Percentiles rank a stretch among this genome's conserved stretches.
These are phyloP conservation scores for Xestoiulus laeticollis DNA, from an alignment of 2,888 invertebrate species.

Conservation along the genomic window DNA sequence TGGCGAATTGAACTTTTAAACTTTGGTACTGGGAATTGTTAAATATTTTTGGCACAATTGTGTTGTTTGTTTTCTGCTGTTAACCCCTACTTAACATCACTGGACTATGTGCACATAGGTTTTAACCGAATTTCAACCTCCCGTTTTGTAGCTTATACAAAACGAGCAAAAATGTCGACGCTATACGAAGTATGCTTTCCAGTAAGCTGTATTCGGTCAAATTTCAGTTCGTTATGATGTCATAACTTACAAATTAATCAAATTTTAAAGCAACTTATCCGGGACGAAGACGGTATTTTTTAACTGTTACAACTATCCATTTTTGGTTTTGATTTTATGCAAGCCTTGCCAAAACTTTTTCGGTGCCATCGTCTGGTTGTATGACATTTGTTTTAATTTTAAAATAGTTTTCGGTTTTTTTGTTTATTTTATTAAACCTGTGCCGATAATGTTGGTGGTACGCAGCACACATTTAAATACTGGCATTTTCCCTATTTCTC, in stretches of 20 bases:
- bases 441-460: not conserved
- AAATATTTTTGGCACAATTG: not conserved
- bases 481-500: not conserved
- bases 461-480: not conserved
- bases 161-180: not conserved
- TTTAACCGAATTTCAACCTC: not conserved
- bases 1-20: not conserved
- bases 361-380: not conserved
- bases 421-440: not conserved
- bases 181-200: not conserved
- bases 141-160: not conserved
- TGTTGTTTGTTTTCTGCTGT: not conserved
- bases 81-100: not conserved
- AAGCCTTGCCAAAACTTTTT: not conserved
- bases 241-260: not conserved
- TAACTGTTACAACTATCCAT: not conserved
- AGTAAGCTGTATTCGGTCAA: not conserved
- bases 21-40: slow-evolving; percentile 14
- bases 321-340: not conserved
- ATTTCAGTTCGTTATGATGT: not conserved
- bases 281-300: not conserved
- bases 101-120: not conserved
- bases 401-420: not conserved
- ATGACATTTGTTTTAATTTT: not conserved
- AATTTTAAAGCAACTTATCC: not conserved